These are phyloP conservation scores for Lymantria monacha DNA, from an alignment of 2,888 invertebrate species.

Conservation along the genomic window DNA sequence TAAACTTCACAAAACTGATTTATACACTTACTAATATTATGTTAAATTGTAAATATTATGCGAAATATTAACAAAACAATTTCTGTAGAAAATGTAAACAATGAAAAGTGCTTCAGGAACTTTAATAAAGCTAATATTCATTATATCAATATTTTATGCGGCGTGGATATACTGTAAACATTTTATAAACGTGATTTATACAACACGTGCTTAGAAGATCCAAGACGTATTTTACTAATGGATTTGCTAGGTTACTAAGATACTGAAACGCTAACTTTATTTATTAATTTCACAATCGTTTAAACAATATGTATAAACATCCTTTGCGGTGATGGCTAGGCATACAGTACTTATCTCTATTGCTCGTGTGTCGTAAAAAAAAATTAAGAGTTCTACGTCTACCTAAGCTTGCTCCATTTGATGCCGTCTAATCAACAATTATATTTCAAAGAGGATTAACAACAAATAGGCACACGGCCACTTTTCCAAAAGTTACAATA, in stretches of 20 bases:
- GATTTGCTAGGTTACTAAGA: neutral
- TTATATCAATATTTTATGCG: neutral
- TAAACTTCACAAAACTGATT: no score
- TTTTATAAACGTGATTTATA: neutral
- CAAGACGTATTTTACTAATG: neutral
- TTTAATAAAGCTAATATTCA: slow-evolving; percentile 2
- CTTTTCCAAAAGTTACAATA: no score
- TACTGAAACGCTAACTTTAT: neutral
- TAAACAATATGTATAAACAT: no score
- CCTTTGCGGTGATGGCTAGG: no score
- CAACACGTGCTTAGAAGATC: neutral
- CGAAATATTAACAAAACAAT: slow-evolving; percentile 4
- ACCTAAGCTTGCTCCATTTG: no score
- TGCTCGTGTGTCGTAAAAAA: no score
- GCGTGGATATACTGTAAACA: neutral
- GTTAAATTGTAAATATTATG: neutral
- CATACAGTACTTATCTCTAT: no score
- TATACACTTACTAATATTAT: slow-evolving; percentile 3
- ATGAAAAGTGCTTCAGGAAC: slow-evolving; percentile 1
- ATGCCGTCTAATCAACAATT: no score
- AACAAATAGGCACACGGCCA: no score
- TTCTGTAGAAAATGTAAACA: slow-evolving; percentile 10
- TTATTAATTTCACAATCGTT: no score
- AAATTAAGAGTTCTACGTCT: no score
- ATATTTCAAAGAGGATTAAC: no score